Base-by-base conservation (phyloP, 1,140 invertebrate species). In the Paraescarpia echinospica region DNA sequence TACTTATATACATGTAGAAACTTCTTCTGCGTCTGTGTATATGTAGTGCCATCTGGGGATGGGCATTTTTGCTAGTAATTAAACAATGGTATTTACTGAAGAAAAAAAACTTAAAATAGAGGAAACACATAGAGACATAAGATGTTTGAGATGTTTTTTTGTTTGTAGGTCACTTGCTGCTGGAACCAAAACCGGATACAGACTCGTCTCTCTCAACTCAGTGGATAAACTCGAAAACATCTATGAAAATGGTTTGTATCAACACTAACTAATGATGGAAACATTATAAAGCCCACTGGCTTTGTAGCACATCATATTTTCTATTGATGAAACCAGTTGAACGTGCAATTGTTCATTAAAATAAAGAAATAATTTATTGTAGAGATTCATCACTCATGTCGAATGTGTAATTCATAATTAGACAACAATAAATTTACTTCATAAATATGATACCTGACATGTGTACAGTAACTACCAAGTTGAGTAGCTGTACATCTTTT, bases 191-290 rank as follows among this genome's bases (percentile, higher is more conserved):
- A 97, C 97, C 94, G 98, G 98, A 34, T 99, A 98, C 96, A 97
- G 97, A 95, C 96, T 99, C 92, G 99, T 98, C 96, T 98, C 98
- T 35, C 96, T 99, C 77, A 98, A 97, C 93, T 97, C 97, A 14
- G 97, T 98, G 92, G 98, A 99, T 96, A 97, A 97, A 92, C 97
- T 99, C 93, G 98, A 99, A 95, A 97, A 97, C 95, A 98, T 99
- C 94, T 98, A 99, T 96, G 97, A 97, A 96, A 97, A 97, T 97
- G 97, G 97, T 97, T 96, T 96, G 95, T 94, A 92, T 27, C 41
- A 41, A 41, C 12, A 41, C 4, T 41, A 12, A 41, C 4, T 41
- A 6, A 41, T n/a, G n/a, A n/a, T n/a, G n/a, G 4, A 6, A 41
- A 41, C 41, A 41, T 4, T 41, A 12, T 41, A 12, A 6, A n/a